These are phyloP conservation scores for Nipponia nippon DNA, from an alignment of 2,113 vertebrate species.

Conservation along the genomic window DNA sequence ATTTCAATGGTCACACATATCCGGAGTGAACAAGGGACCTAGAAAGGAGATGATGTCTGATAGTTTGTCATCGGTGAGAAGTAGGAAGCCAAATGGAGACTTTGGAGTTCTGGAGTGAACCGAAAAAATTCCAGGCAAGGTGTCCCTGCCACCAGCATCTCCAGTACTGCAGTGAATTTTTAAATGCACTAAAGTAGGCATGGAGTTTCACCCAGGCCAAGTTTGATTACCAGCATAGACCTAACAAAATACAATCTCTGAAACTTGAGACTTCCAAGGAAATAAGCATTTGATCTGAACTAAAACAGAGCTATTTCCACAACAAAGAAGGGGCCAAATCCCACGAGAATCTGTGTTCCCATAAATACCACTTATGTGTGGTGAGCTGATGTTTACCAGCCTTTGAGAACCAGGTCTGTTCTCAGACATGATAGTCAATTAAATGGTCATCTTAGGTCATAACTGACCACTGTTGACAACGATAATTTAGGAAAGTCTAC, in stretches of 20 bases:
- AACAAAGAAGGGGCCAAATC: background rate
- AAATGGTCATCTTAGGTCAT: background rate
- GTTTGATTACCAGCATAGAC: background rate
- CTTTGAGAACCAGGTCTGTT: background rate
- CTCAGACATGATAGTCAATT: conserved; percentile 9
- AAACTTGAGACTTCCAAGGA: background rate
- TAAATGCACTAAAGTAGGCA: background rate
- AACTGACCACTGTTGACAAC: background rate
- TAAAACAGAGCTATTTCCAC: background rate
- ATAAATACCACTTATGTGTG: conserved; percentile 5
- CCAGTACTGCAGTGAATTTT: background rate
- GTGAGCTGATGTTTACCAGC: background rate
- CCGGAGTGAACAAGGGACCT: background rate
- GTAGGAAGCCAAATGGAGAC: background rate
- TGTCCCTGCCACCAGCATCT: background rate
- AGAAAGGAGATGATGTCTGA: background rate
- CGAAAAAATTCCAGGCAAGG: background rate
- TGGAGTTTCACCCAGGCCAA: background rate
- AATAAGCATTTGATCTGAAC: conserved; percentile 6
- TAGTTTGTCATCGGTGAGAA: background rate
- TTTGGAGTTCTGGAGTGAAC: background rate
- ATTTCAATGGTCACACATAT: background rate
- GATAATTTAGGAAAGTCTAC: background rate
- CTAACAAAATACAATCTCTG: background rate
- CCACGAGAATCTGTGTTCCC: background rate